Percentiles rank a stretch among this genome's conserved stretches.
Evolutionary conservation across 2,888 invertebrate species (phyloP).

Genomic region (Corythucha ciliata): DNA sequence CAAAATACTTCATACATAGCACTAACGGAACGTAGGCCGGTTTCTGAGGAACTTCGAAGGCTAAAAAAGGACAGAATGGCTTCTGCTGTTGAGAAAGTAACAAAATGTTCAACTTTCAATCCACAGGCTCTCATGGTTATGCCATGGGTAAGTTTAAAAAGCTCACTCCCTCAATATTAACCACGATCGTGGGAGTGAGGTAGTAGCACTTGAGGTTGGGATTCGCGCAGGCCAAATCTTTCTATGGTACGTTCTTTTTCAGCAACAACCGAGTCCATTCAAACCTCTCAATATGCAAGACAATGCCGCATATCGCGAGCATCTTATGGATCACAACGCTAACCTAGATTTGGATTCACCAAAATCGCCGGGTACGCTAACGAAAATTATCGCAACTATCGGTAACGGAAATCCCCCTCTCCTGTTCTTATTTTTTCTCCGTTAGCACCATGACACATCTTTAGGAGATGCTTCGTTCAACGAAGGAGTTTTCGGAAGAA

Average conservation of each 20-base stretch:
- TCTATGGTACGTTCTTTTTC: constrained; percentile 5
- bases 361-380: constrained; percentile 45
- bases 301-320: constrained; percentile 41
- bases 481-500: constrained; percentile 42
- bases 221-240: not conserved
- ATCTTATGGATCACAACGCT: constrained; percentile 46
- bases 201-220: not conserved
- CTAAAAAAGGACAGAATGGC: too few species aligned
- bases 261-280: constrained; percentile 30
- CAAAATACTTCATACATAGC: too few species aligned
- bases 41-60: too few species aligned
- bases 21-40: too few species aligned
- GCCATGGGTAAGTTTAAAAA: constrained; percentile 17
- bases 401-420: too few species aligned
- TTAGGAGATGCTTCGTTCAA: constrained; percentile 22
- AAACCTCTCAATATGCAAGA: constrained; percentile 29
- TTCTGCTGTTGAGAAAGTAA: too few species aligned
- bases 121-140: constrained; percentile 17
- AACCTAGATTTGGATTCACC: constrained; percentile 43
- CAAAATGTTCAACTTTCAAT: constrained; percentile 16
- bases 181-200: not conserved
- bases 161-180: not conserved
- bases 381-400: constrained; percentile 49
- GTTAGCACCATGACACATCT: too few species aligned
- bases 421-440: too few species aligned